Base-by-base conservation (phyloP, 1,140 invertebrate genomes). In the Cephus cinctus region DNA sequence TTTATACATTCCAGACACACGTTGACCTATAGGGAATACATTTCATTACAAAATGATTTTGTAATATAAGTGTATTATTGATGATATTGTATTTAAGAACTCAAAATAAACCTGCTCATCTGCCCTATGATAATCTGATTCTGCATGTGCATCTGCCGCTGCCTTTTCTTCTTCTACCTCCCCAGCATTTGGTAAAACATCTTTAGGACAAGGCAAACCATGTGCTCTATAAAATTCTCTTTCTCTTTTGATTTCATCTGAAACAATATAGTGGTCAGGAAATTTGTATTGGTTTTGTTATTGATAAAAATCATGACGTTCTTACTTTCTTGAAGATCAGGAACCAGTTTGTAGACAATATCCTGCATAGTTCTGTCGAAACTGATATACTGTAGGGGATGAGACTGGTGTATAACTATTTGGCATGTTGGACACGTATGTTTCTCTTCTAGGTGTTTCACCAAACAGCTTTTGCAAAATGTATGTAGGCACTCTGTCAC, bases 361-460 rank as follows among this genome's bases (percentile, higher is more conserved):
- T 98, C 95, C 77, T 98, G 96, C 90, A 98, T 93, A 48, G 95
- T 98, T 59, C 96, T 82, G 78, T 98, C 96, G 78, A 96, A 96
- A 71, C 93, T 95, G 59, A 98, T 96, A 64, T 98, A 96, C 65
- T 97, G 91, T 30, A 98, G 78, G 11, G 95, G 95, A 79, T 98
- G 94, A 5, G 94, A 97, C 69, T 98, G 95, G 75, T 98, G 95
- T 59, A 98, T 97, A 32, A 97, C 92, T 65, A 94, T 93, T 73
- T 90, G 88, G 80, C 95, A 98, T 80, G 91, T 91, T 62, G 96
- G 96, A 80, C 96, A 98, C 14, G 92, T 94, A 71, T 98, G 97
- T 66, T 95, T 95, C 65, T 96, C 94, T 74, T 98, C 94, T 44
- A 98, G 79, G 78, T 98, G 94, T 71, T 98, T 98, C 34, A 98